These are phyloP conservation scores for Phylloscopus whistleri DNA, from an alignment of 2,113 vertebrate genomes.

Conservation along the genomic window DNA sequence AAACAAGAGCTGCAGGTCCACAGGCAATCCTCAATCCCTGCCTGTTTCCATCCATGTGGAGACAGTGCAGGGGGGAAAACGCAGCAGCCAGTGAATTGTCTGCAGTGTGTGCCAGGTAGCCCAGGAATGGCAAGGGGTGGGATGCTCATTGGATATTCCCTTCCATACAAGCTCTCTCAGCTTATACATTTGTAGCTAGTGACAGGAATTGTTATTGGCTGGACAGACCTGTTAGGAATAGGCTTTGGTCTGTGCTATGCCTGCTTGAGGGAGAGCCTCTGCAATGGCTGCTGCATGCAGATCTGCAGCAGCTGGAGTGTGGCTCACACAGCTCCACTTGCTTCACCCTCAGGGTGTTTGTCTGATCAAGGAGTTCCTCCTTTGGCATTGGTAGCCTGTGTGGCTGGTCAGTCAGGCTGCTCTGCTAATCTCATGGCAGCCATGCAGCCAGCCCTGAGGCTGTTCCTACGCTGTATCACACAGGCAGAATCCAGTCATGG, in stretches of 20 bases:
- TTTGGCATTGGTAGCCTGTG: background rate
- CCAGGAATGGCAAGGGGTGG: fast-evolving
- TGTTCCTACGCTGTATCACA: background rate
- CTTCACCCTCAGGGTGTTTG: background rate
- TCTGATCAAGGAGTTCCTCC: background rate
- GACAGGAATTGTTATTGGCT: background rate
- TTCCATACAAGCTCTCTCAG: background rate
- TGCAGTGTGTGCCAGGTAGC: background rate
- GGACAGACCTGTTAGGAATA: background rate
- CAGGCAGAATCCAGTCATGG: background rate
- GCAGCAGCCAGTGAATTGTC: fast-evolving
- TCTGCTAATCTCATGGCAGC: background rate
- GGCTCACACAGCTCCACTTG: background rate
- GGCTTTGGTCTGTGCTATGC: background rate
- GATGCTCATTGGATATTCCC: background rate
- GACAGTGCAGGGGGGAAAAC: background rate
- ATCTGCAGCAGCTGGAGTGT: background rate
- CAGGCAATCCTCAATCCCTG: fast-evolving
- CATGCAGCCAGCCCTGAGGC: background rate
- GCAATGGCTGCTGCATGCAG: fast-evolving
- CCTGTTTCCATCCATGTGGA: background rate
- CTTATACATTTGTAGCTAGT: background rate
- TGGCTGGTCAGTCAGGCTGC: background rate
- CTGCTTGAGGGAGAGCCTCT: background rate
- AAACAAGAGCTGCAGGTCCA: background rate